These are phyloP conservation scores for Cordilura impudica DNA, from an alignment of 2,888 invertebrate genomes.

Conservation along the genomic window DNA sequence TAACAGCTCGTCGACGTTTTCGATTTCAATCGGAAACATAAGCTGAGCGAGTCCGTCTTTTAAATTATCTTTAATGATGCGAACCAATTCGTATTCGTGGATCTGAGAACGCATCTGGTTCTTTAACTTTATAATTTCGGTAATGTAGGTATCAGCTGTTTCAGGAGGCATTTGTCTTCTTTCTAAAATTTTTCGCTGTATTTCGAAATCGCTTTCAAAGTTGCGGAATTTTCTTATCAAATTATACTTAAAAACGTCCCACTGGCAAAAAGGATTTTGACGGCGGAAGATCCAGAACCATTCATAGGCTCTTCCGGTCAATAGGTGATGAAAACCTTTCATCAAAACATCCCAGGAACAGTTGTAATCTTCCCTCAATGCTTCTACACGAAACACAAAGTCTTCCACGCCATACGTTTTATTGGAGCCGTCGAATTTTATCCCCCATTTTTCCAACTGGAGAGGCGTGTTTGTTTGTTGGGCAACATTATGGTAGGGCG, in stretches of 20 bases:
- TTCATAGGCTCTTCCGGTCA: not conserved
- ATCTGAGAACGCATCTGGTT: too few species aligned
- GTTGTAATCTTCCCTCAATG: not conserved
- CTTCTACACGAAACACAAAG: not conserved
- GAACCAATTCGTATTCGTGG: too few species aligned
- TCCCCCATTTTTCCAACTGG: not conserved
- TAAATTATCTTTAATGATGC: too few species aligned
- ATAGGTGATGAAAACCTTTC: not conserved
- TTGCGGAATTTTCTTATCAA: not conserved
- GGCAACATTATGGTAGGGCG: not conserved
- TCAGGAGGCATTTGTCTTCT: too few species aligned
- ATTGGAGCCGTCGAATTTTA: not conserved
- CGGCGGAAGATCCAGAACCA: not conserved
- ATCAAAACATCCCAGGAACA: not conserved
- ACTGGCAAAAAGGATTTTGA: not conserved
- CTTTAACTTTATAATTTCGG: too few species aligned
- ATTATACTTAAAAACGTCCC: not conserved
- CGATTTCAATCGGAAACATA: too few species aligned
- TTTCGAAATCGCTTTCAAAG: too few species aligned
- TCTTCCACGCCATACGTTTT: not conserved
- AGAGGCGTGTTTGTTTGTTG: not conserved
- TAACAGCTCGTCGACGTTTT: too few species aligned
- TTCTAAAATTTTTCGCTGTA: too few species aligned
- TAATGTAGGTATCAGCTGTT: too few species aligned
- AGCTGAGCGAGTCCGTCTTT: too few species aligned